A percentile compares a stretch with the other conserved stretches of the same genome.
These are phyloP conservation scores for Perca flavescens DNA, from an alignment of 2,113 vertebrate species.

Conservation along the genomic window DNA sequence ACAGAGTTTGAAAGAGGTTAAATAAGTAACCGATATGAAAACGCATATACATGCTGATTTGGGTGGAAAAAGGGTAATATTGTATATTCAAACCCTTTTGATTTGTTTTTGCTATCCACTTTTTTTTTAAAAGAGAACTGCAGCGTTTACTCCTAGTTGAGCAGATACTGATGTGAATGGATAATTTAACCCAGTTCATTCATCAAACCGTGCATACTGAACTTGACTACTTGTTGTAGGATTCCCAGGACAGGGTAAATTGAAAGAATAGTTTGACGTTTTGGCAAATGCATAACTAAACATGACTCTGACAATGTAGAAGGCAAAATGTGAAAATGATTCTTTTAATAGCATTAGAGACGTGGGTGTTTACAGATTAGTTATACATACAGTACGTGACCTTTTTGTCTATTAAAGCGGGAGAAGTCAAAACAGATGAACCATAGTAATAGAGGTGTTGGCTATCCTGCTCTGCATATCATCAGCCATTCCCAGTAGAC, in stretches of 20 bases:
- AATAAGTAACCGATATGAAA: no score
- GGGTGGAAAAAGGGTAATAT: no score
- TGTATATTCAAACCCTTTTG: background rate
- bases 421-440: constrained; percentile 3
- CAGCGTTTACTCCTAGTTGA: background rate
- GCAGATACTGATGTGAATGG: background rate
- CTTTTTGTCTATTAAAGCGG: constrained; percentile 7
- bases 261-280: no score
- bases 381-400: background rate
- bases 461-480: constrained; percentile 38
- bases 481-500: constrained; percentile 18
- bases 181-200: background rate
- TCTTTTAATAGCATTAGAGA: background rate
- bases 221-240: background rate
- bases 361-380: constrained; percentile 1
- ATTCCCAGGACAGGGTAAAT: background rate
- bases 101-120: no score
- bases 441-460: background rate
- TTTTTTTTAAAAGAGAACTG: background rate
- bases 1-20: no score
- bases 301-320: background rate
- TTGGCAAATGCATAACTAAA: no score
- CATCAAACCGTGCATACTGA: background rate
- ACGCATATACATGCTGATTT: no score
- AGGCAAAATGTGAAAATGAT: background rate